These are phyloP conservation scores for Shargacucullia verbasci DNA, from an alignment of 2,888 invertebrate species.

Conservation along the genomic window DNA sequence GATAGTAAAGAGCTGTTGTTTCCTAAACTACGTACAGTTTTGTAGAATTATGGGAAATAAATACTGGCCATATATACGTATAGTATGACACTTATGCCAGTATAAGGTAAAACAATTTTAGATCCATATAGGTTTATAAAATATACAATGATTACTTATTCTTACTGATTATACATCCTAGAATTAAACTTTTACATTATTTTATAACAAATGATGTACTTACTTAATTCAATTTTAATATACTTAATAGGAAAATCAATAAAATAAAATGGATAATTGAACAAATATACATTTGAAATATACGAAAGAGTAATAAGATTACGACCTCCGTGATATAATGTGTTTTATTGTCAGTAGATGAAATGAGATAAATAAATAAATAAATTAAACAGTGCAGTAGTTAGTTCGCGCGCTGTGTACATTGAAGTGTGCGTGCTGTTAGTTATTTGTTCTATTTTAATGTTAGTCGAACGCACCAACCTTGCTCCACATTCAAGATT, in stretches of 20 bases:
- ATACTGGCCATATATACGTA: slow-evolving; percentile 7
- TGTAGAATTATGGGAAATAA: slow-evolving; percentile 53
- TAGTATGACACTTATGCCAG: no score
- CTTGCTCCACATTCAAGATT: slow-evolving; percentile 83
- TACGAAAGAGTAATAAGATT: neutral
- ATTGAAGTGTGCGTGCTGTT: slow-evolving; percentile 73
- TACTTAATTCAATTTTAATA: no score
- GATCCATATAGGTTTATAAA: no score
- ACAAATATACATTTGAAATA: neutral
- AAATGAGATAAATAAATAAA: slow-evolving; percentile 42
- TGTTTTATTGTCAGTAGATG: slow-evolving; percentile 23
- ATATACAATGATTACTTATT: no score
- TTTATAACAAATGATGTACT: no score
- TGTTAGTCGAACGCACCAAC: slow-evolving; percentile 80
- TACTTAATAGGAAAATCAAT: no score
- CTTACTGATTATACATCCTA: no score
- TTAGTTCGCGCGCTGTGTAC: slow-evolving; percentile 64
- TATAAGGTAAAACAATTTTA: no score
- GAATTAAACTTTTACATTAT: no score
- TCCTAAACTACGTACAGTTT: slow-evolving; percentile 74
- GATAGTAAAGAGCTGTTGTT: slow-evolving; percentile 76
- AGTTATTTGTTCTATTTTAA: slow-evolving; percentile 83
- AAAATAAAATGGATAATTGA: no score
- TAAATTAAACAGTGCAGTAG: slow-evolving; percentile 53
- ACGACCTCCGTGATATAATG: slow-evolving; percentile 13